phyloP scores from a whole-genome alignment of 1,140 invertebrate species.

The Grapholita molesta region DNA sequence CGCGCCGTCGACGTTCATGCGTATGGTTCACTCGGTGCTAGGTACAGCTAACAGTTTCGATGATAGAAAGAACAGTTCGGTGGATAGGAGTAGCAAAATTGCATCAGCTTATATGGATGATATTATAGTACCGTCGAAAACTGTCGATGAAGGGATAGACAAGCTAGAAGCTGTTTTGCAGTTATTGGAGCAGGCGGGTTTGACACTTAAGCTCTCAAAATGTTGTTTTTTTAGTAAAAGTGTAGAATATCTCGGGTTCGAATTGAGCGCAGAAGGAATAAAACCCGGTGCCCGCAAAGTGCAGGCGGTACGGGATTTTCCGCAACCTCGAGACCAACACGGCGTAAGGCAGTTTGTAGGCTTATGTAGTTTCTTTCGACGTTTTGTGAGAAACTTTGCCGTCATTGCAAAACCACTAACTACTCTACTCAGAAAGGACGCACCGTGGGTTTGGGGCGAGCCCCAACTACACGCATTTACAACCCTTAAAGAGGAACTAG shows the following conservation, averaged over 20 bases:
- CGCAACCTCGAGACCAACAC: background rate
- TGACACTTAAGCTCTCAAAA: slow-evolving; percentile 21
- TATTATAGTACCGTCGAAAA: slow-evolving; percentile 52
- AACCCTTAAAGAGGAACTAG: background rate
- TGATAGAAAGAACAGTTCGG: background rate
- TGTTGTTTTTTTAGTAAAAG: background rate
- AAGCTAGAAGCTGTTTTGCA: slow-evolving; percentile 36
- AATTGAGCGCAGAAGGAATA: background rate
- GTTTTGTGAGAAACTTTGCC: background rate
- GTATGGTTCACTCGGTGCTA: slow-evolving; percentile 47
- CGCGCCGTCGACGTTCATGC: slow-evolving; percentile 45
- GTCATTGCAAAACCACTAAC: background rate
- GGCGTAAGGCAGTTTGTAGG: background rate
- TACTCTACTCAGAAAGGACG: background rate
- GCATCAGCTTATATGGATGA: slow-evolving; percentile 64
- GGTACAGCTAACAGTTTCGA: background rate
- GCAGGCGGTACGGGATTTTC: background rate
- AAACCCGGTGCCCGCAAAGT: background rate
- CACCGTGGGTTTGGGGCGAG: background rate
- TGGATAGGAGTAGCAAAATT: slow-evolving; percentile 17
- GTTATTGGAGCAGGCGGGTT: slow-evolving; percentile 30
- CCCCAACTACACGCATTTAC: background rate
- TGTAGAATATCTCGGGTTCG: background rate
- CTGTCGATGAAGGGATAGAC: slow-evolving; percentile 44
- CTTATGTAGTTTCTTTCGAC: background rate